Conservation (phyloP, 1,140 invertebrate species). For the Drosophila hydei region DNA sequence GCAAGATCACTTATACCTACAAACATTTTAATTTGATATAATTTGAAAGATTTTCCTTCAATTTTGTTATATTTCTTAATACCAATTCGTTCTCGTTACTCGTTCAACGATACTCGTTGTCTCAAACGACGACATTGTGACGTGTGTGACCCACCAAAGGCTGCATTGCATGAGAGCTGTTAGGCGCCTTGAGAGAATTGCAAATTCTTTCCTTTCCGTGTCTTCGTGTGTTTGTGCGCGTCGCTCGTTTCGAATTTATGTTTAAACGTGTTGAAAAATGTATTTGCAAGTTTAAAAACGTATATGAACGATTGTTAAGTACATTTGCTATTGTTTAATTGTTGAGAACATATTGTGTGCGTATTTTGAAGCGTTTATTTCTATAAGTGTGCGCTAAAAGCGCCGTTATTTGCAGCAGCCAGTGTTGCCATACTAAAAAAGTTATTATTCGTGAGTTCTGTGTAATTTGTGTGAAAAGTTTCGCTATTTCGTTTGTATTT, state of each 20-base stretch:
- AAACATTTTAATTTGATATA: not conserved
- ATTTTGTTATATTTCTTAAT: not conserved
- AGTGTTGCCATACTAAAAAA: constrained; percentile 16
- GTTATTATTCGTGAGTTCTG: not conserved
- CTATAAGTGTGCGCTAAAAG: constrained; percentile 14
- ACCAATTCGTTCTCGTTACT: not conserved
- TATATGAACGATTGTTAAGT: constrained; percentile 6
- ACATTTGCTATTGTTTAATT: constrained; percentile 7
- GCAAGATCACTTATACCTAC: no score
- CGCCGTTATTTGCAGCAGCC: constrained; percentile 32
- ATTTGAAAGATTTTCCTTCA: not conserved
- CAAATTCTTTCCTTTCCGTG: constrained; percentile 14
- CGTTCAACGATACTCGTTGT: not conserved
- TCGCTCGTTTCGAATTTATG: constrained; percentile 22
- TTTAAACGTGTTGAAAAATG: constrained; percentile 35
- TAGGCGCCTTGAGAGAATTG: not conserved
- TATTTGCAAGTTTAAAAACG: constrained; percentile 3
- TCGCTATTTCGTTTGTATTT: constrained; percentile 1
- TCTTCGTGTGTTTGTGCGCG: constrained; percentile 27
- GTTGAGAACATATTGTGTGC: not conserved
- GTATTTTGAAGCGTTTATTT: constrained; percentile 6
- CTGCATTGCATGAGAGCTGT: not conserved
- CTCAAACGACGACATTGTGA: not conserved
- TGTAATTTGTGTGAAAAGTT: constrained; percentile 6
- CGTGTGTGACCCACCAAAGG: not conserved